Percentiles rank a stretch among this genome's conserved stretches.
Conservation (phyloP, 2,888 invertebrate species). For the Himalopsyche japonica region DNA sequence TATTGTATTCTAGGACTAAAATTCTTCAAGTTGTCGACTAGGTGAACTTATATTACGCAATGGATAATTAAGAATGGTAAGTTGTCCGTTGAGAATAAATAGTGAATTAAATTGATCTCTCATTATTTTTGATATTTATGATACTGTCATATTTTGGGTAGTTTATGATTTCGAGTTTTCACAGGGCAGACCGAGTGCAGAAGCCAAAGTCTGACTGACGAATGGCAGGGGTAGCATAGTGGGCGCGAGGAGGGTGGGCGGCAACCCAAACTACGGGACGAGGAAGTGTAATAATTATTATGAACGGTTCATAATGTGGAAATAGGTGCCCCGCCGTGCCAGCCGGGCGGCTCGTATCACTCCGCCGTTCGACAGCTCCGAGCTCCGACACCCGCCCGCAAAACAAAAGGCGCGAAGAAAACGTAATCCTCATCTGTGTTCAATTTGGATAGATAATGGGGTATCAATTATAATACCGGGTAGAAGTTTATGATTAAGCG, state of each 20-base stretch:
- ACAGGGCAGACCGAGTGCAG: neutral
- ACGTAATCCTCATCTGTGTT: neutral
- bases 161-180: neutral
- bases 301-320: constrained; percentile 52
- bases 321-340: constrained; percentile 49
- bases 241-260: neutral
- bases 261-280: neutral
- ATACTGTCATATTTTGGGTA: too few relatives aligned
- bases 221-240: neutral
- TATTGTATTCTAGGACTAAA: too few relatives aligned
- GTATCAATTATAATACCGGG: neutral
- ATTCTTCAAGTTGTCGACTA: too few relatives aligned
- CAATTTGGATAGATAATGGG: neutral
- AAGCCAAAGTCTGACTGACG: neutral
- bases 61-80: too few relatives aligned
- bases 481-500: too few relatives aligned
- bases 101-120: too few relatives aligned
- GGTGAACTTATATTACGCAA: too few relatives aligned
- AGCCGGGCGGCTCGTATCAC: constrained; percentile 52
- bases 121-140: too few relatives aligned
- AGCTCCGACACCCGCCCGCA: neutral
- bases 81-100: too few relatives aligned
- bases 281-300: constrained; percentile 58
- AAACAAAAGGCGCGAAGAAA: constrained; percentile 6
- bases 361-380: constrained; percentile 42